A percentile compares a stretch with the other conserved stretches of the same genome.
These are phyloP conservation scores for Glyphotaelius pellucidus DNA, from an alignment of 2,888 invertebrate species.

Conservation along the genomic window DNA sequence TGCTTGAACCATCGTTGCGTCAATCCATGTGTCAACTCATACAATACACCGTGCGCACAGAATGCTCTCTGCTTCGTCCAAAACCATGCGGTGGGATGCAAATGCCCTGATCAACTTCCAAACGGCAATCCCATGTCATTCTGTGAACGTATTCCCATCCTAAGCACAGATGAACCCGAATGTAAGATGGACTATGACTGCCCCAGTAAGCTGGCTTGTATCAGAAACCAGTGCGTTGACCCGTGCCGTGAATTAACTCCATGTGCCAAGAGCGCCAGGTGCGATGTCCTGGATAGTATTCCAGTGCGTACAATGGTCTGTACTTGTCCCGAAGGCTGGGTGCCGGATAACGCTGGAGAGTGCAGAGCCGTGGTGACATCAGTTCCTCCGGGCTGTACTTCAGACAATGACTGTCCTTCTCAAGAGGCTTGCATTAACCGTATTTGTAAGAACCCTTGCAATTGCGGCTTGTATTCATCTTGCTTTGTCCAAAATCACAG, in stretches of 20 bases:
- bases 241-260: slow-evolving; percentile 88
- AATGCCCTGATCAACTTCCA: slow-evolving; percentile 88
- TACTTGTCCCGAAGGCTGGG: slow-evolving; percentile 90
- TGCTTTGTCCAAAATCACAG: slow-evolving; percentile 90
- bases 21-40: slow-evolving; percentile 84
- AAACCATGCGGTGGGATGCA: slow-evolving; percentile 89
- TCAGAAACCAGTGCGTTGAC: slow-evolving; percentile 86
- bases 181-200: slow-evolving; percentile 89
- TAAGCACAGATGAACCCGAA: slow-evolving; percentile 78
- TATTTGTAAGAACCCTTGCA: slow-evolving; percentile 91
- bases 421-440: slow-evolving; percentile 91
- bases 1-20: slow-evolving; percentile 86
- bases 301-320: slow-evolving; percentile 93
- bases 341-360: slow-evolving; percentile 87
- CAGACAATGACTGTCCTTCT: slow-evolving; percentile 87
- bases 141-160: slow-evolving; percentile 79
- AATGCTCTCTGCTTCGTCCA: slow-evolving; percentile 89
- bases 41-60: slow-evolving; percentile 83
- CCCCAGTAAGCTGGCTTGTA: slow-evolving; percentile 88
- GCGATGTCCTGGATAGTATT: slow-evolving; percentile 89
- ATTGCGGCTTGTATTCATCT: slow-evolving; percentile 90
- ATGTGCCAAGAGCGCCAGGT: slow-evolving; percentile 85
- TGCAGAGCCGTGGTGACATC: slow-evolving; percentile 85
- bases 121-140: slow-evolving; percentile 88
- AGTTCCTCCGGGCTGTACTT: slow-evolving; percentile 85